These are phyloP conservation scores for Ecdyonurus torrentis DNA, from an alignment of 2,888 invertebrate genomes.

Conservation along the genomic window DNA sequence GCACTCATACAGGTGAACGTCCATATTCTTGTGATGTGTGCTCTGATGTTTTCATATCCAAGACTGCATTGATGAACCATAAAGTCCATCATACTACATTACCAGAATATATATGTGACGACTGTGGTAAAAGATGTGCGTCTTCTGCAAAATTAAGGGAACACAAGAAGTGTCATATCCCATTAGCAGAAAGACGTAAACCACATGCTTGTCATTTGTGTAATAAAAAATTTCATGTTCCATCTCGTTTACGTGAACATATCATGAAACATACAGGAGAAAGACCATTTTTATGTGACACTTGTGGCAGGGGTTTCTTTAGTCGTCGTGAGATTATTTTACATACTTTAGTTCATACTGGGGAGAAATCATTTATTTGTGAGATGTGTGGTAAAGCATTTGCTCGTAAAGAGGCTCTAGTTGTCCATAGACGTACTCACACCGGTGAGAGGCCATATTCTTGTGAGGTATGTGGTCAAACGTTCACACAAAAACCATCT, in stretches of 20 bases:
- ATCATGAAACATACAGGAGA: slow-evolving; percentile 34
- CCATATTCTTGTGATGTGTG: neutral
- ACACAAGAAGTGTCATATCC: neutral
- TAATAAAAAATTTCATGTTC: neutral
- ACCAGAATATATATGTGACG: neutral
- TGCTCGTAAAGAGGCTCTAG: slow-evolving; percentile 37
- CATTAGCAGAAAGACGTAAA: neutral
- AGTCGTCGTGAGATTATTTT: slow-evolving; percentile 39
- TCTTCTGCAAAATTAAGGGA: neutral
- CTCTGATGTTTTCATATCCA: neutral
- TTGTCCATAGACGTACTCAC: slow-evolving; percentile 38
- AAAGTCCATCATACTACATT: neutral
- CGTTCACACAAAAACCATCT: neutral
- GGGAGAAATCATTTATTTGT: slow-evolving; percentile 41
- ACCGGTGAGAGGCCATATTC: slow-evolving; percentile 39
- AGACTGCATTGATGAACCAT: neutral
- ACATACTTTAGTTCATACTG: slow-evolving; percentile 41
- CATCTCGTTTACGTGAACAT: neutral
- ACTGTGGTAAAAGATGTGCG: neutral
- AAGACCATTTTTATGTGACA: slow-evolving; percentile 40
- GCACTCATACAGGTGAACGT: neutral
- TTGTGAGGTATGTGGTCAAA: slow-evolving; percentile 16
- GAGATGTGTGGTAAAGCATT: slow-evolving; percentile 43
- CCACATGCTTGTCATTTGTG: neutral
- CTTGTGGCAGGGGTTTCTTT: slow-evolving; percentile 39